A percentile compares a stretch with the other conserved stretches of the same genome.
Evolutionary conservation across 2,797 vertebrate species (phyloP).

Genomic region (Takifugu ocellatus): DNA sequence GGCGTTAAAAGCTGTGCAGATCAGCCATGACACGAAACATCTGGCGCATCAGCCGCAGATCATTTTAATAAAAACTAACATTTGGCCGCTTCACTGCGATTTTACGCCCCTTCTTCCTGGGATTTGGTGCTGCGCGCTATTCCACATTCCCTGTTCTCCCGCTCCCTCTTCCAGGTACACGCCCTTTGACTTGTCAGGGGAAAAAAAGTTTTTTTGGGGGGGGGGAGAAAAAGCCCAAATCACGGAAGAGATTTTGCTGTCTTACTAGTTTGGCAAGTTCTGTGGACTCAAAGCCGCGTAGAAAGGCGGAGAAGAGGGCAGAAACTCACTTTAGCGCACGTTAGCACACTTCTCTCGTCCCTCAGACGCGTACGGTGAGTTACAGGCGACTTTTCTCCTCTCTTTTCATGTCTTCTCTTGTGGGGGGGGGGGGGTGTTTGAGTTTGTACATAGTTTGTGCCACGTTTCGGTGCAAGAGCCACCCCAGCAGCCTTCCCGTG

Average conservation of each 20-base stretch:
- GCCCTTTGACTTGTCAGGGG: constrained; percentile 80
- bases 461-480: constrained; percentile 74
- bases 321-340: constrained; percentile 53
- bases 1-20: constrained; percentile 47
- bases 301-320: constrained; percentile 59
- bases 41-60: constrained; percentile 38
- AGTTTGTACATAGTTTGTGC: constrained; percentile 58
- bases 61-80: constrained; percentile 33
- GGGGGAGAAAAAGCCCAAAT: constrained; percentile 67
- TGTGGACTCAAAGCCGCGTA: constrained; percentile 53
- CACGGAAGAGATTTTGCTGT: constrained; percentile 79
- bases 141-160: constrained; percentile 52
- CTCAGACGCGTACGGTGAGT: constrained; percentile 71
- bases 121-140: constrained; percentile 27
- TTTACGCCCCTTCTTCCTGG: constrained; percentile 27
- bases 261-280: constrained; percentile 74
- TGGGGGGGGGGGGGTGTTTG: background rate
- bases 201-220: constrained; percentile 68
- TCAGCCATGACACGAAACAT: constrained; percentile 55
- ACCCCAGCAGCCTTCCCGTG: constrained; percentile 40
- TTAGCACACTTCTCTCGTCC: constrained; percentile 53
- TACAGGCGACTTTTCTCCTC: constrained; percentile 25
- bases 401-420: constrained; percentile 16
- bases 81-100: constrained; percentile 30
- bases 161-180: constrained; percentile 74